Base-by-base conservation (phyloP, 2,797 vertebrate species). In the Acrocephalus scirpaceus region DNA sequence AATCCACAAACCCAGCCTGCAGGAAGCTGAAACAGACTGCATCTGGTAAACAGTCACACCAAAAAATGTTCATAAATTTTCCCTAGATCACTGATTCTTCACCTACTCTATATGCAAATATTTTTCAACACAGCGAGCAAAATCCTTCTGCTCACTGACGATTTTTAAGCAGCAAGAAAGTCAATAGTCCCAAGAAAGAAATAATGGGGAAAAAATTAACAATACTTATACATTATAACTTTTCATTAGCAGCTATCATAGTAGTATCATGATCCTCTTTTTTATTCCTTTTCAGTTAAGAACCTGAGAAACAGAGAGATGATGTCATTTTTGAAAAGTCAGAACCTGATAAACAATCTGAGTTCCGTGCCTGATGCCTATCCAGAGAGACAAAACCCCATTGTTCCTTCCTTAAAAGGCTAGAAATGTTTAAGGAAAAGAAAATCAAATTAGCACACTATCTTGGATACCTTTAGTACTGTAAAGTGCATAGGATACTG, bases 261-360 rank as follows among this genome's bases (percentile, higher is more conserved):
- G 4, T 10, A 72, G 9, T 36, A 67, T 25, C 25, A 26, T 0
- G 0, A 60, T 26, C 3, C 8, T 4, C 2, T 11, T 30, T 7
- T 26, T 32, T 11, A 44, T 8, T 54, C 6, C 0, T 62, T 80
- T 93, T 78, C 9, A 30, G 20, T 38, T 84, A 65, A 72, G 70
- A 57, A 88, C 56, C 15, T 64, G 61, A 84, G 80, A 86, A 80
- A 74, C 9, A 30, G 32, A 79, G 40, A 62, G 22, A 50, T 19
- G 0, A 64, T 30, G 42, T 3, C 1, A 17, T 36, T 78, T 45
- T 44, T 53, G 10, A 64, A 72, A 89, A 87, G 15, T 5, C 62
- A 87, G 23, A 69, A 92, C 42, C 13, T 18, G 45, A 81, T 67
- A 67, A 74, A 71, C 17, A 62, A 42, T 27, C 36, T 60, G 45